phyloP scores from a whole-genome alignment of 2,113 vertebrate genomes.

The Mesocricetus auratus region DNA sequence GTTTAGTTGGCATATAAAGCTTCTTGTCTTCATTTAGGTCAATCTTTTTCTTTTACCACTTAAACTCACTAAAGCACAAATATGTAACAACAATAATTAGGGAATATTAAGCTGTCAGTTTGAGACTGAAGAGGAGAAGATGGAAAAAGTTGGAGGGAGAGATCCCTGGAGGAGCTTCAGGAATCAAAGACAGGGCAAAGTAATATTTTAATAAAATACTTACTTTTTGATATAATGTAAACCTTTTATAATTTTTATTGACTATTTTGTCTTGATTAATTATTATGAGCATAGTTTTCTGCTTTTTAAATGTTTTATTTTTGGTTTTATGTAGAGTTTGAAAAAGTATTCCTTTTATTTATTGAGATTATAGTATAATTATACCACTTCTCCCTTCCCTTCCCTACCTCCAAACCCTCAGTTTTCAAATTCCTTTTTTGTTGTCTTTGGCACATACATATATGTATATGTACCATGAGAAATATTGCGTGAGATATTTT shows the following conservation, averaged over 20 bases:
- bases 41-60: background rate
- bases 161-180: background rate
- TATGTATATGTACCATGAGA: background rate
- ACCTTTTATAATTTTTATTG: background rate
- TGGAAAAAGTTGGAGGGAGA: background rate
- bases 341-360: background rate
- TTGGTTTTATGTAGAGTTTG: background rate
- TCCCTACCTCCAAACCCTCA: background rate
- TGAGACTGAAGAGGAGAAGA: background rate
- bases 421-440: background rate
- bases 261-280: background rate
- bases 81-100: background rate
- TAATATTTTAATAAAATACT: background rate
- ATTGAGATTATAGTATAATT: background rate
- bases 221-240: background rate
- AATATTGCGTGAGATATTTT: background rate
- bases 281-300: background rate
- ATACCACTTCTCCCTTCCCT: background rate
- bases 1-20: background rate
- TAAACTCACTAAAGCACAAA: background rate
- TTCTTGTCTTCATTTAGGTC: background rate
- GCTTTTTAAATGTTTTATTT: background rate
- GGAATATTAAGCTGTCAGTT: background rate
- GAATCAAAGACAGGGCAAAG: background rate
- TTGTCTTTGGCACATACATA: background rate